These are phyloP conservation scores for Prionace glauca DNA, from an alignment of 2,797 vertebrate species.

Conservation along the genomic window DNA sequence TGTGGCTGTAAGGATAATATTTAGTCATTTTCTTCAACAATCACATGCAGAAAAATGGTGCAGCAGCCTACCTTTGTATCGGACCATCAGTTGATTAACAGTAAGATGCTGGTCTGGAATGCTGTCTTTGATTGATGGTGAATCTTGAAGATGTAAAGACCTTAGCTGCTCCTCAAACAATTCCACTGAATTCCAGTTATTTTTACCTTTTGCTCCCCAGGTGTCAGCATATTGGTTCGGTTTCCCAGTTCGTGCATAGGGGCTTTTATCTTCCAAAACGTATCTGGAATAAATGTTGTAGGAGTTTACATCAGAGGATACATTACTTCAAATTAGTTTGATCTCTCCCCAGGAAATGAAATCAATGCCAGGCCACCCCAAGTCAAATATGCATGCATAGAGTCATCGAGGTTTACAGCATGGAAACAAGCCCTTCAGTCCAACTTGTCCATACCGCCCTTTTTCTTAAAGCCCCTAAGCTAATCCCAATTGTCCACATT, in stretches of 20 bases:
- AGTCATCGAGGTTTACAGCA: too few relatives aligned
- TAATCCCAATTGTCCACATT: too few relatives aligned
- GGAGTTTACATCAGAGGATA: constrained; percentile 33
- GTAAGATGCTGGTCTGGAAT: constrained; percentile 84
- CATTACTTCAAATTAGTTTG: not conserved
- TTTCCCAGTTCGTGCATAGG: constrained; percentile 73
- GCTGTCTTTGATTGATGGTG: constrained; percentile 69
- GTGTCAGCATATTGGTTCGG: constrained; percentile 44
- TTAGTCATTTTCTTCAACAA: not conserved
- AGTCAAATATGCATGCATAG: not conserved
- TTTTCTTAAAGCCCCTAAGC: too few relatives aligned
- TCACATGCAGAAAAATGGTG: not conserved
- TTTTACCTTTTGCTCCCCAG: constrained; percentile 53
- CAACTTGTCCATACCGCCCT: too few relatives aligned
- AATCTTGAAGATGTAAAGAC: constrained; percentile 62
- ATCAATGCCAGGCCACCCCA: not conserved
- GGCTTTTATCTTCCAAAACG: constrained; percentile 80
- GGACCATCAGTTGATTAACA: constrained; percentile 71
- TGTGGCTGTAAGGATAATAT: not conserved
- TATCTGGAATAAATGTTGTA: constrained; percentile 61
- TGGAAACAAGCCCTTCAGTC: too few relatives aligned
- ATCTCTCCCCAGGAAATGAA: not conserved
- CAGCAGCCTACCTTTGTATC: constrained; percentile 71
- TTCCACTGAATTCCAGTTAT: constrained; percentile 61
- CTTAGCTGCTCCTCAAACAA: constrained; percentile 74